A percentile compares a stretch with the other conserved stretches of the same genome.
phyloP scores from a whole-genome alignment of 2,888 invertebrate genomes.

The Mechanitis messenoides region DNA sequence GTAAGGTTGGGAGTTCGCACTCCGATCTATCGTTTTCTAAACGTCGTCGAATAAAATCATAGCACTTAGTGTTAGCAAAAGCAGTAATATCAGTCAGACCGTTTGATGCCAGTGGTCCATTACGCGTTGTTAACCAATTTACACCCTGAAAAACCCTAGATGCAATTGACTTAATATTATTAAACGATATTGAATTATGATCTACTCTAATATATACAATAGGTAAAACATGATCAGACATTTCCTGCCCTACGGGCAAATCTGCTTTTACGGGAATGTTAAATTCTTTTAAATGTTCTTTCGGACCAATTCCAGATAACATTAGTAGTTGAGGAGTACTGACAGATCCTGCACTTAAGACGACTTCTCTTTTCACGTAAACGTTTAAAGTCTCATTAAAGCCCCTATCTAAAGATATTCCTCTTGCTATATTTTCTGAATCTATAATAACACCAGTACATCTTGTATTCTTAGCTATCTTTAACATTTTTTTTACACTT shows the following conservation, averaged over 20 bases:
- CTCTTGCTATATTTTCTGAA: slow-evolving; percentile 37
- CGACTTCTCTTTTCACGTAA: slow-evolving; percentile 46
- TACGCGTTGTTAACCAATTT: slow-evolving; percentile 31
- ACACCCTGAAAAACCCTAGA: slow-evolving; percentile 22
- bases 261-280: slow-evolving; percentile 41
- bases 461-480: slow-evolving; percentile 41
- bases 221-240: slow-evolving; percentile 49
- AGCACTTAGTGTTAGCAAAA: slow-evolving; percentile 50
- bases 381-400: slow-evolving; percentile 29
- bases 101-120: slow-evolving; percentile 46
- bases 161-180: slow-evolving; percentile 22
- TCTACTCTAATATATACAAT: slow-evolving; percentile 41
- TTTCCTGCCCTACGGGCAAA: slow-evolving; percentile 48
- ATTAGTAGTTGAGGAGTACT: slow-evolving; percentile 53
- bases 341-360: slow-evolving; percentile 53
- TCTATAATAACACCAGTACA: slow-evolving; percentile 50
- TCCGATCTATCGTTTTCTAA: slow-evolving; percentile 35
- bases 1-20: slow-evolving; percentile 47
- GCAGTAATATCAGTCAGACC: slow-evolving; percentile 46
- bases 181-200: slow-evolving; percentile 17
- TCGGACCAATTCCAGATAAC: slow-evolving; percentile 55
- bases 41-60: slow-evolving; percentile 35
- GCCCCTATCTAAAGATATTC: slow-evolving; percentile 39
- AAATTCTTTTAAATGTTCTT: slow-evolving; percentile 40
- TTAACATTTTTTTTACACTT: slow-evolving; percentile 38